Conservation (phyloP, 2,113 vertebrate species). For the Puma concolor region DNA sequence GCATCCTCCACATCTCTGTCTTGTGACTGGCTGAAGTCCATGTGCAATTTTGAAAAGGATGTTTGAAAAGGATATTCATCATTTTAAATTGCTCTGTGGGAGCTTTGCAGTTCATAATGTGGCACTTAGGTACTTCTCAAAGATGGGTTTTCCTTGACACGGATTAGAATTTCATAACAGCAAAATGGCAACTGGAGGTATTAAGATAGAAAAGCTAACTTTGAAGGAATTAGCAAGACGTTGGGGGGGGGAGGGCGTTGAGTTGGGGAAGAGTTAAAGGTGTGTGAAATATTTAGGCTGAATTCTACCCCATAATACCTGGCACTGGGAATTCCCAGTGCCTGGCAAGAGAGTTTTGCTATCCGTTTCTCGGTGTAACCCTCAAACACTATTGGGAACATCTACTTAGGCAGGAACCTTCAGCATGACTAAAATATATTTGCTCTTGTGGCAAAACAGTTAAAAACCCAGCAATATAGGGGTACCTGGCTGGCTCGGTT, state of each 20-base stretch:
- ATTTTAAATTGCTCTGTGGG: slow-evolving; percentile 83
- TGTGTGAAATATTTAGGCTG: background rate
- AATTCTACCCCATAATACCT: background rate
- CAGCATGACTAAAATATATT: background rate
- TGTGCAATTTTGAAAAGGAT: slow-evolving; percentile 76
- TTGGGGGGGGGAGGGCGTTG: fast-evolving
- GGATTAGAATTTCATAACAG: slow-evolving; percentile 48
- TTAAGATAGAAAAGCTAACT: slow-evolving; percentile 23
- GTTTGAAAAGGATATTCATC: slow-evolving; percentile 81
- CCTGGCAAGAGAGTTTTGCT: background rate
- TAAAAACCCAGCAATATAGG: background rate
- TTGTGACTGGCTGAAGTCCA: slow-evolving; percentile 83
- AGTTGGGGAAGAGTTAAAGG: background rate
- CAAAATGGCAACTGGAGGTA: slow-evolving; percentile 60
- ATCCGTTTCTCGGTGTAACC: background rate
- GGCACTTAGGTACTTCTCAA: slow-evolving; percentile 52
- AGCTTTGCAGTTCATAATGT: slow-evolving; percentile 58
- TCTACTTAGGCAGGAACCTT: background rate
- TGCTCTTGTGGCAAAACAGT: background rate
- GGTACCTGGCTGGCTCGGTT: background rate
- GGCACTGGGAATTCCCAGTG: background rate
- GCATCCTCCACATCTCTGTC: slow-evolving; percentile 79
- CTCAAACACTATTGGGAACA: slow-evolving; percentile 17
- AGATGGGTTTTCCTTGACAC: slow-evolving; percentile 48
- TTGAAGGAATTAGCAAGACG: slow-evolving; percentile 18